phyloP scores from a whole-genome alignment of 1,140 invertebrate genomes.

The Achroia grisella region DNA sequence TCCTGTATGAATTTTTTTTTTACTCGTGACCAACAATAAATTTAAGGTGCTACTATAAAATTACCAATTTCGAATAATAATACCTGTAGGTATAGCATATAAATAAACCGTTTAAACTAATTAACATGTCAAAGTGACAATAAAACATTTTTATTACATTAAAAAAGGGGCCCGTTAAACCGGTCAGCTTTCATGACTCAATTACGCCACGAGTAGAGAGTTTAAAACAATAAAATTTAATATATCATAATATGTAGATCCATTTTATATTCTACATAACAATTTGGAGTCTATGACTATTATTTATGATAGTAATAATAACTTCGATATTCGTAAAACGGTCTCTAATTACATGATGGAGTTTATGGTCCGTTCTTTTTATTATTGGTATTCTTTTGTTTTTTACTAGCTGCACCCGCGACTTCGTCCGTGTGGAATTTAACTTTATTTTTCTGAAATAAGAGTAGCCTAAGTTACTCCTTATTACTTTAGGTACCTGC shows the following conservation, averaged over 20 bases:
- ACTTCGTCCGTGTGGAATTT: no score
- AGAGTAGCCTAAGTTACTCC: no score
- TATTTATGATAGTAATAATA: conserved; percentile 30
- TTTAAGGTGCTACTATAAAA: no score
- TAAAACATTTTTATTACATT: conserved; percentile 9
- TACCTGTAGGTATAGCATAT: no score
- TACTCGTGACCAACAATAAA: no score
- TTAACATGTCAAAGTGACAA: neutral
- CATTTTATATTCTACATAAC: conserved; percentile 10
- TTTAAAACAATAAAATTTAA: conserved; percentile 36
- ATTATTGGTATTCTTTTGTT: no score
- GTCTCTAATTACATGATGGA: conserved; percentile 24
- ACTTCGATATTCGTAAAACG: conserved; percentile 28
- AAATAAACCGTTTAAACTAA: no score
- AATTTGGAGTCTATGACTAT: conserved; percentile 12
- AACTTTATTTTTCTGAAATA: no score
- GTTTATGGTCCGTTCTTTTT: conserved; percentile 6
- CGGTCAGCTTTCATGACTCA: conserved; percentile 29
- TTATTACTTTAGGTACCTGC: no score
- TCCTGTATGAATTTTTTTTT: no score
- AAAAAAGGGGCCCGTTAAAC: conserved; percentile 3
- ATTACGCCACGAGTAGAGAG: conserved; percentile 17
- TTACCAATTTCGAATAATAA: no score
- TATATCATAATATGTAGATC: conserved; percentile 18
- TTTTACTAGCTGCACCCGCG: no score